phyloP scores from a whole-genome alignment of 2,113 vertebrate genomes.

The Buteo buteo region DNA sequence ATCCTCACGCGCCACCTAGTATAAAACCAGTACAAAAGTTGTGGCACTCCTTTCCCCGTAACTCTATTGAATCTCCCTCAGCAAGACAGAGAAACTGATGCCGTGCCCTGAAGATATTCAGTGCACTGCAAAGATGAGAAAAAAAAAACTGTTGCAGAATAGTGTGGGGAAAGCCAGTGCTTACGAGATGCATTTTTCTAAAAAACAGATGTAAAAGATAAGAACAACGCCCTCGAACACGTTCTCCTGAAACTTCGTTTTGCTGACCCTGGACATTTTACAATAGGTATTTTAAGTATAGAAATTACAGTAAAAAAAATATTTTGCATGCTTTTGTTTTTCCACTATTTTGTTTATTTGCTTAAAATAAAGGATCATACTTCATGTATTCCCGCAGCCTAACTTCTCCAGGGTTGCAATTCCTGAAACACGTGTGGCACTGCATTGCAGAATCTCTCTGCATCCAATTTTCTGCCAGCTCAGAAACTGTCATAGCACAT shows the following conservation, averaged over 20 bases:
- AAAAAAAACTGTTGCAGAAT: background rate
- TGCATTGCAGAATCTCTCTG: slow-evolving; percentile 37
- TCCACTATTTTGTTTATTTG: background rate
- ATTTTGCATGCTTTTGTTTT: background rate
- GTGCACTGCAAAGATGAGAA: background rate
- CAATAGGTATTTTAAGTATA: background rate
- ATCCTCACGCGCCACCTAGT: background rate
- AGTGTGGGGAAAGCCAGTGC: background rate
- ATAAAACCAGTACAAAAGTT: background rate
- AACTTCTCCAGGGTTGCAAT: background rate
- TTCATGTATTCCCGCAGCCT: background rate
- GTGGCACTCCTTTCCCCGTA: rapidly evolving
- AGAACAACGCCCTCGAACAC: rapidly evolving
- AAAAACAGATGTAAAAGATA: background rate
- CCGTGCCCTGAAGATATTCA: background rate
- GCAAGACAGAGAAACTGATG: background rate
- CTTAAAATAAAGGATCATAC: background rate
- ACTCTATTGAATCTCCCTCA: background rate
- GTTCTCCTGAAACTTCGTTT: background rate
- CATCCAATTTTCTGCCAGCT: slow-evolving; percentile 60
- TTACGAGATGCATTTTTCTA: background rate
- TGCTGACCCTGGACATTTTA: background rate
- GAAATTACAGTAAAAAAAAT: background rate
- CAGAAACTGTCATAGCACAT: slow-evolving; percentile 44
- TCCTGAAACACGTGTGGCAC: background rate